Percentiles rank a stretch among this genome's conserved stretches.
phyloP scores from a whole-genome alignment of 2,888 invertebrate genomes.

The Drosophila limbata region DNA sequence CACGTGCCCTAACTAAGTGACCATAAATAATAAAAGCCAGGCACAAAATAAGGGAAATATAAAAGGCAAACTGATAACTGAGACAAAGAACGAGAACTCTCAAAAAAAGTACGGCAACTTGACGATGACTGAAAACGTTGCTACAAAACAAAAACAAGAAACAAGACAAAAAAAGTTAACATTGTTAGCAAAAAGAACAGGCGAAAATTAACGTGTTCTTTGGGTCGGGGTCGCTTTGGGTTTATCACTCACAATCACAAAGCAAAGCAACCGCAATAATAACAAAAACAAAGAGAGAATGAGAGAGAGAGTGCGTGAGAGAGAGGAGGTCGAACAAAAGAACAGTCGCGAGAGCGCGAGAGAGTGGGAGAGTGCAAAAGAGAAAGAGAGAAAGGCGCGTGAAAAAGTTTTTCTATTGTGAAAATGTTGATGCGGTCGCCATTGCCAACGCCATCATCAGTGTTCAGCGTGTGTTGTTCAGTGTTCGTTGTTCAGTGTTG shows the following conservation, averaged over 20 bases:
- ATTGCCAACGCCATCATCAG: constrained; percentile 46
- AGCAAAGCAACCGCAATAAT: constrained; percentile 18
- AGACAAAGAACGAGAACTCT: constrained; percentile 4
- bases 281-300: constrained; percentile 29
- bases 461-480: constrained; percentile 31
- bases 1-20: constrained; percentile 56
- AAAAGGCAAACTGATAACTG: constrained; percentile 34
- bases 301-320: constrained; percentile 8
- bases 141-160: constrained; percentile 8
- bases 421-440: constrained; percentile 57
- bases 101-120: constrained; percentile 35
- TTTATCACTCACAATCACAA: constrained; percentile 45
- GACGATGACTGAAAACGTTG: constrained; percentile 49
- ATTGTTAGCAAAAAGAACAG: constrained; percentile 31
- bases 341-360: constrained; percentile 15
- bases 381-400: constrained; percentile 23
- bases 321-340: constrained; percentile 18
- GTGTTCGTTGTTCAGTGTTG: constrained; percentile 60
- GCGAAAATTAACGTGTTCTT: constrained; percentile 60
- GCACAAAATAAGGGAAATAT: constrained; percentile 20
- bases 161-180: constrained; percentile 28
- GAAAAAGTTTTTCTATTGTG: constrained; percentile 56
- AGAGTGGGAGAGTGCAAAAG: neutral
- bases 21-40: constrained; percentile 64
- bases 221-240: constrained; percentile 37